phyloP scores from a whole-genome alignment of 2,888 invertebrate genomes.

The Agonopterix arenella region DNA sequence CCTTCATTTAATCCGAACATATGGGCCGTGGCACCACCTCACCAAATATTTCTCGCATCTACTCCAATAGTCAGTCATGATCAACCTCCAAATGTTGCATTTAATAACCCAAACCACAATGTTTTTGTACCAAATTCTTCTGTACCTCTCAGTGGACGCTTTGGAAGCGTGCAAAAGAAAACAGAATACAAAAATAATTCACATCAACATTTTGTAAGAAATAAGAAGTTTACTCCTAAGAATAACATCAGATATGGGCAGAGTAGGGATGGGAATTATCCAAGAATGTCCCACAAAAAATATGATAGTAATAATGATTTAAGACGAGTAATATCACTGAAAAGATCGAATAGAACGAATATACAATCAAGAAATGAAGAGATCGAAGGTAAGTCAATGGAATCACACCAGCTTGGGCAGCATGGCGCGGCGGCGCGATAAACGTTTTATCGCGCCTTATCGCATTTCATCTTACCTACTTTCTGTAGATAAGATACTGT shows the following conservation, averaged over 20 bases:
- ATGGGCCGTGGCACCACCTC: slow-evolving; percentile 22
- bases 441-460: too few relatives aligned
- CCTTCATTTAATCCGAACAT: slow-evolving; percentile 21
- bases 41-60: slow-evolving; percentile 14
- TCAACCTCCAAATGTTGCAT: slow-evolving; percentile 9
- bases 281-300: too few relatives aligned
- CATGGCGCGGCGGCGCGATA: too few relatives aligned
- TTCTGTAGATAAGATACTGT: too few relatives aligned
- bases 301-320: slow-evolving; percentile 18
- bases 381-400: too few relatives aligned
- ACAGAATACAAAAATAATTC: neutral
- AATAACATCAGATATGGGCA: too few relatives aligned
- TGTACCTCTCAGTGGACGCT: slow-evolving; percentile 12
- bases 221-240: too few relatives aligned
- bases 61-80: slow-evolving; percentile 15
- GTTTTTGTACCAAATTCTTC: slow-evolving; percentile 11
- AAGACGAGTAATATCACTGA: slow-evolving; percentile 16
- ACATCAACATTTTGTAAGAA: too few relatives aligned
- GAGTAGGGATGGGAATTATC: too few relatives aligned
- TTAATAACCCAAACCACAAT: neutral
- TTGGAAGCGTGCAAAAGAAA: neutral
- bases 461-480: too few relatives aligned
- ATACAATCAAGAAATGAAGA: neutral
- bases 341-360: neutral
- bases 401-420: too few relatives aligned